phyloP scores from a whole-genome alignment of 2,797 vertebrate species.

The Spheniscus humboldti region DNA sequence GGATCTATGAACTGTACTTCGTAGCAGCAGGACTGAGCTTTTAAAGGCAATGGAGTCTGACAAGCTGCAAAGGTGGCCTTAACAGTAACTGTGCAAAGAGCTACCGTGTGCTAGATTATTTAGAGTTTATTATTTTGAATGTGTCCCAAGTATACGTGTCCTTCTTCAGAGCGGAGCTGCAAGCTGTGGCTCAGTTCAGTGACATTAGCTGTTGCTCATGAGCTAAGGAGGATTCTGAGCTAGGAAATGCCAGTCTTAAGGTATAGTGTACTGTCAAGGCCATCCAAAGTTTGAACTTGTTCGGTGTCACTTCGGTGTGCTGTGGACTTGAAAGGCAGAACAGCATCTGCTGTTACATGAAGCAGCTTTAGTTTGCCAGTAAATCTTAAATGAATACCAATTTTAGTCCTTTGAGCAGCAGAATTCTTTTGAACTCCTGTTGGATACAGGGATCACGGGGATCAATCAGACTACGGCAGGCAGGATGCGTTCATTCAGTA shows the following conservation, averaged over 20 bases:
- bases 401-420: conserved; percentile 64
- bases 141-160: background rate
- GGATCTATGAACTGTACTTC: background rate
- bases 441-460: conserved; percentile 66
- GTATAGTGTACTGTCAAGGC: background rate
- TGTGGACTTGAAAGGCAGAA: conserved; percentile 30
- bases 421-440: conserved; percentile 70
- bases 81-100: background rate
- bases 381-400: conserved; percentile 71
- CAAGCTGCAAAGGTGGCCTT: conserved; percentile 12
- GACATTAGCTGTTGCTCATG: background rate
- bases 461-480: conserved; percentile 71
- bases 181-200: background rate
- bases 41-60: conserved; percentile 10
- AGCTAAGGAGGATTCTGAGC: background rate
- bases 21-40: background rate
- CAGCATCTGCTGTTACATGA: conserved; percentile 40
- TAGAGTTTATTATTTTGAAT: conserved; percentile 12
- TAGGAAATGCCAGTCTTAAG: background rate
- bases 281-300: conserved; percentile 29
- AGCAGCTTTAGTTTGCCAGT: conserved; percentile 38
- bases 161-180: background rate
- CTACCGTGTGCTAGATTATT: background rate
- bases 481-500: conserved; percentile 72
- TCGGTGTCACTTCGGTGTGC: conserved; percentile 4